A percentile compares a stretch with the other conserved stretches of the same genome.
Conservation (phyloP, 2,113 vertebrate genomes). For the Ia io region DNA sequence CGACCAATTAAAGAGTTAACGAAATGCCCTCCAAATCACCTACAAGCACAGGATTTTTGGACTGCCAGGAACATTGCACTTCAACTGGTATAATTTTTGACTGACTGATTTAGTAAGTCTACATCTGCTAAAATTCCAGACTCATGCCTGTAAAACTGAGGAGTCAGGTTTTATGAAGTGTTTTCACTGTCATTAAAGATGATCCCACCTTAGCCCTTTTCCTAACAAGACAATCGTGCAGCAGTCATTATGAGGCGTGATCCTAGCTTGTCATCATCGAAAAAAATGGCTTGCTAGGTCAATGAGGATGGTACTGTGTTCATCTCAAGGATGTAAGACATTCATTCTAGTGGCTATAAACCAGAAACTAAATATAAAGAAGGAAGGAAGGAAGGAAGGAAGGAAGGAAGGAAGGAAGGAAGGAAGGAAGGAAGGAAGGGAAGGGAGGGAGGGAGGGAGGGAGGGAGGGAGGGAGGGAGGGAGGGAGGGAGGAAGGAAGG, state of each 20-base stretch:
- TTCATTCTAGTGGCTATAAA: slow-evolving; percentile 62
- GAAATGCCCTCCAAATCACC: slow-evolving; percentile 86
- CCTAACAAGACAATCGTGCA: slow-evolving; percentile 85
- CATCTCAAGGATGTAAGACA: slow-evolving; percentile 80
- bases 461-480: neutral
- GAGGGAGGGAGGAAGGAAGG: neutral
- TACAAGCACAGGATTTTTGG: slow-evolving; percentile 83
- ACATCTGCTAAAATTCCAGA: slow-evolving; percentile 81
- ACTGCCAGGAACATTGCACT: slow-evolving; percentile 82
- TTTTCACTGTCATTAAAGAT: slow-evolving; percentile 85
- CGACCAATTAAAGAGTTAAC: slow-evolving; percentile 89
- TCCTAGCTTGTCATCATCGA: slow-evolving; percentile 81
- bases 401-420: neutral
- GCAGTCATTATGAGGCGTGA: slow-evolving; percentile 80
- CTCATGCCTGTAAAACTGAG: slow-evolving; percentile 79
- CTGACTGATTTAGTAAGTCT: slow-evolving; percentile 86
- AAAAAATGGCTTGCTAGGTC: slow-evolving; percentile 81
- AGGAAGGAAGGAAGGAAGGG: too few species aligned
- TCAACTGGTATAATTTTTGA: slow-evolving; percentile 85
- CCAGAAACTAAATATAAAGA: slow-evolving; percentile 69
- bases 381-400: neutral
- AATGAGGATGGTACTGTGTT: slow-evolving; percentile 80
- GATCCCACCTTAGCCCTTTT: slow-evolving; percentile 84
- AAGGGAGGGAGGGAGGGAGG: too few species aligned
- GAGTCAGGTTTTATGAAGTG: slow-evolving; percentile 84